phyloP scores from a whole-genome alignment of 1,140 invertebrate genomes.

The Brachionus sp. region DNA sequence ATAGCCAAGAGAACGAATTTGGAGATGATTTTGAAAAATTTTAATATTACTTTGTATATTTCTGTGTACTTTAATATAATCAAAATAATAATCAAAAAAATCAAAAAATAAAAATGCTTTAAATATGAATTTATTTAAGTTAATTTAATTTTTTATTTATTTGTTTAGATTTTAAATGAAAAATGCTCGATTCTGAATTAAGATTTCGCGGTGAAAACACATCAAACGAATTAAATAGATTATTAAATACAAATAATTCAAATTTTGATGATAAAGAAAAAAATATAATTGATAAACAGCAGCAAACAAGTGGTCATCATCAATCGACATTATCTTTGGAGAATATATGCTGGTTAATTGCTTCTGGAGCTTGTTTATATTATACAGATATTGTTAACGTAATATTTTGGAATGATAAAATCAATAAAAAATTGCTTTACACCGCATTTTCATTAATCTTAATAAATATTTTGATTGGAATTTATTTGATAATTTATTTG shows the following conservation, averaged over 20 bases:
- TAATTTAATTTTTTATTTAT: not conserved
- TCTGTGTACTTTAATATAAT: not conserved
- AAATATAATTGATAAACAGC: not conserved
- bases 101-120: not conserved
- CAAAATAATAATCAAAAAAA: not conserved
- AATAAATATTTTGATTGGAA: constrained; percentile 52
- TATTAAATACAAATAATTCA: not conserved
- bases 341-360: constrained; percentile 46
- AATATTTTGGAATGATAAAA: constrained; percentile 11
- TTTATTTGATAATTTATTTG: constrained; percentile 54
- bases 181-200: constrained; percentile 12
- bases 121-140: not conserved
- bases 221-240: not conserved
- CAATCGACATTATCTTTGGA: not conserved
- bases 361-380: constrained; percentile 32
- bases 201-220: not conserved
- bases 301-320: not conserved
- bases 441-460: constrained; percentile 51
- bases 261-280: not conserved
- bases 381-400: constrained; percentile 25
- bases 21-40: constrained; percentile 19
- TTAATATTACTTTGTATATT: constrained; percentile 5
- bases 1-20: not conserved
- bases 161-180: not conserved
- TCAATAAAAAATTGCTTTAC: constrained; percentile 53